phyloP scores from a whole-genome alignment of 1,140 invertebrate species.

The Neoseiulus cucumeris region DNA sequence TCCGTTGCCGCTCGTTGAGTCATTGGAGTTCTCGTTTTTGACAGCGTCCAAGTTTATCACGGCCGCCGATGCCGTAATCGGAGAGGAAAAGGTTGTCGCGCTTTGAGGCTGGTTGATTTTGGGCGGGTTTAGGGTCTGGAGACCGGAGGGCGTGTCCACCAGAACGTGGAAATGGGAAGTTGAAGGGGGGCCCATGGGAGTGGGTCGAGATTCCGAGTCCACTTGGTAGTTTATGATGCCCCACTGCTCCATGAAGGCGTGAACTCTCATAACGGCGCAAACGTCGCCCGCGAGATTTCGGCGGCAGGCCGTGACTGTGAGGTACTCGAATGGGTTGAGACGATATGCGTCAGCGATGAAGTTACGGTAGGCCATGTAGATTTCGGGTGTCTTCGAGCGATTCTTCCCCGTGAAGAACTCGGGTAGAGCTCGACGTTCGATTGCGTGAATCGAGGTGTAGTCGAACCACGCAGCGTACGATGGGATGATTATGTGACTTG shows the following conservation, averaged over 20 bases:
- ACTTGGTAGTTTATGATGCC: slow-evolving; percentile 96
- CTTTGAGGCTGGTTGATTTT: slow-evolving; percentile 23
- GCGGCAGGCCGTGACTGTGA: slow-evolving; percentile 90
- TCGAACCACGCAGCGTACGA: slow-evolving; percentile 99
- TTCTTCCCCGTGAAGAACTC: slow-evolving; percentile 98
- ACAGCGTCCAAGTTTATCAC: neutral
- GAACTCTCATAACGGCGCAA: slow-evolving; percentile 91
- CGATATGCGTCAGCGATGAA: slow-evolving; percentile 99
- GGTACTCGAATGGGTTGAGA: slow-evolving; percentile 94
- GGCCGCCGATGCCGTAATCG: neutral
- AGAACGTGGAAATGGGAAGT: slow-evolving; percentile 98
- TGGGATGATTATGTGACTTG: slow-evolving; percentile 95
- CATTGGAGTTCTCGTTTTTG: slow-evolving; percentile 7
- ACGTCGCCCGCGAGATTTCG: slow-evolving; percentile 96
- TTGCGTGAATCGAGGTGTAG: slow-evolving; percentile 87
- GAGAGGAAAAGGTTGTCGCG: too few relatives aligned
- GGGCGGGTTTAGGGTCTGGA: slow-evolving; percentile 74
- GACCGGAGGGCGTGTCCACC: slow-evolving; percentile 87
- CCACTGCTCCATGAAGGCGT: slow-evolving; percentile 98
- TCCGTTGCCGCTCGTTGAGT: slow-evolving; percentile 28
- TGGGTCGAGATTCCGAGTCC: slow-evolving; percentile 80
- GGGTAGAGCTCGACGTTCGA: slow-evolving; percentile 82
- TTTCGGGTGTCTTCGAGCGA: slow-evolving; percentile 93
- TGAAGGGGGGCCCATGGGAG: slow-evolving; percentile 94
- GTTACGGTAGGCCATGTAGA: slow-evolving; percentile 42